Conservation (phyloP, 1,140 invertebrate species). For the Dermatophagoides farinae region DNA sequence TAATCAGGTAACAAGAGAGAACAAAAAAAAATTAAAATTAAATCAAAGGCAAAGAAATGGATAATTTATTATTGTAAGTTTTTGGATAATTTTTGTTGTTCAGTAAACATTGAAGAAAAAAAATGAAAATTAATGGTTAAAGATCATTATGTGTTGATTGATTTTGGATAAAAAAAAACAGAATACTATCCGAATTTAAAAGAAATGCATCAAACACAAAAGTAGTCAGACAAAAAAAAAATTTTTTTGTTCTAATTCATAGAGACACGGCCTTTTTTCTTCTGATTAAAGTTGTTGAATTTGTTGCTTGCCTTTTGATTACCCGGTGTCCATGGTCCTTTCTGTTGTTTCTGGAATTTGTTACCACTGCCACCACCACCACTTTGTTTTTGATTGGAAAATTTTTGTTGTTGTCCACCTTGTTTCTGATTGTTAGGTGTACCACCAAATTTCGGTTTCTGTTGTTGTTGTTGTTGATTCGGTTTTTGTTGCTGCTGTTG, state of each 20-base stretch:
- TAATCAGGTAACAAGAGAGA: neutral
- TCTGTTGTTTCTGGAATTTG: neutral
- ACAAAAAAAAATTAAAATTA: neutral
- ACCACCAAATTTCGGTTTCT: neutral
- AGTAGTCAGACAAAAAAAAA: no score
- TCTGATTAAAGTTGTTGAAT: neutral
- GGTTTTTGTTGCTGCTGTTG: neutral
- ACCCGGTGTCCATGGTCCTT: neutral
- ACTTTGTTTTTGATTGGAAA: neutral
- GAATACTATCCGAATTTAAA: no score
- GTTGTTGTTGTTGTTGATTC: slow-evolving; percentile 6
- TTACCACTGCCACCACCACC: neutral
- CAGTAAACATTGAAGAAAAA: neutral
- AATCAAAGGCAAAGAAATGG: neutral
- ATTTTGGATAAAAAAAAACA: neutral
- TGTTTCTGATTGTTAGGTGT: neutral
- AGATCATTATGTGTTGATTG: neutral
- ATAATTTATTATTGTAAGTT: neutral
- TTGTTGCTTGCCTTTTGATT: slow-evolving; percentile 5
- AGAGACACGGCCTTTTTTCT: neutral
- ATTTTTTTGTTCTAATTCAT: no score
- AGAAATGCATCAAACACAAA: no score
- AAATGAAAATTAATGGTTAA: neutral
- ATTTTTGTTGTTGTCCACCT: neutral
- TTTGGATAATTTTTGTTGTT: neutral